Evolutionary conservation across 2,113 vertebrate species (phyloP).

Genomic region (Oplegnathus fasciatus): DNA sequence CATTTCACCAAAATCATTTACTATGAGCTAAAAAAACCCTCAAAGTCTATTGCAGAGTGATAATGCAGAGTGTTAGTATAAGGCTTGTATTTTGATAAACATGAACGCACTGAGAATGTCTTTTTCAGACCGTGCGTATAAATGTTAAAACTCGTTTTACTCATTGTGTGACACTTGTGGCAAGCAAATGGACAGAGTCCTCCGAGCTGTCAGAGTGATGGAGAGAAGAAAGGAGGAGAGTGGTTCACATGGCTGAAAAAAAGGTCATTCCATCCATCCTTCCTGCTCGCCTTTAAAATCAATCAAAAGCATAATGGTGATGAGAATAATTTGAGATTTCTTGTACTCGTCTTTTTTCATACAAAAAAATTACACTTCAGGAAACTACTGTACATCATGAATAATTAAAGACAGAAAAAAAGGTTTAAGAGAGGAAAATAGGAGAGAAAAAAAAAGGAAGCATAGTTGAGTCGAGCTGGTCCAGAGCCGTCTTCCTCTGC

Average conservation of each 20-base stretch:
- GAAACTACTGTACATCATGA: conserved; percentile 83
- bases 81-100: conserved; percentile 60
- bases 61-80: conserved; percentile 46
- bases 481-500: conserved; percentile 81
- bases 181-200: conserved; percentile 32
- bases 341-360: conserved; percentile 39
- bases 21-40: conserved; percentile 11
- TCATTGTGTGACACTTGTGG: conserved; percentile 56
- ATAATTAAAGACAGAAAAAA: conserved; percentile 79
- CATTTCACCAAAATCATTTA: conserved; percentile 52
- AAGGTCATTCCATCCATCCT: conserved; percentile 60
- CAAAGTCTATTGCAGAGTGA: conserved; percentile 17
- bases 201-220: conserved; percentile 55
- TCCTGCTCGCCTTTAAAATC: conserved; percentile 45
- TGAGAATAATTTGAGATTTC: conserved; percentile 39
- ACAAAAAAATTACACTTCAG: conserved; percentile 63
- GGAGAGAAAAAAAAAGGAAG: conserved; percentile 62
- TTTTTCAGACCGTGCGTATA: conserved; percentile 21
- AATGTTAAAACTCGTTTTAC: conserved; percentile 46
- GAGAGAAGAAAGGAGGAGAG: conserved; percentile 46
- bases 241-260: conserved; percentile 47
- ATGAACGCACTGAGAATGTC: conserved; percentile 22
- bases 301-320: conserved; percentile 51
- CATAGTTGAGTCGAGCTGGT: conserved; percentile 60
- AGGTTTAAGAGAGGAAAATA: conserved; percentile 27